Evolutionary conservation across 2,888 invertebrate genomes (phyloP), one percentile per base, ranked within the genome.

Genomic region (Ferrisia virgata): DNA sequence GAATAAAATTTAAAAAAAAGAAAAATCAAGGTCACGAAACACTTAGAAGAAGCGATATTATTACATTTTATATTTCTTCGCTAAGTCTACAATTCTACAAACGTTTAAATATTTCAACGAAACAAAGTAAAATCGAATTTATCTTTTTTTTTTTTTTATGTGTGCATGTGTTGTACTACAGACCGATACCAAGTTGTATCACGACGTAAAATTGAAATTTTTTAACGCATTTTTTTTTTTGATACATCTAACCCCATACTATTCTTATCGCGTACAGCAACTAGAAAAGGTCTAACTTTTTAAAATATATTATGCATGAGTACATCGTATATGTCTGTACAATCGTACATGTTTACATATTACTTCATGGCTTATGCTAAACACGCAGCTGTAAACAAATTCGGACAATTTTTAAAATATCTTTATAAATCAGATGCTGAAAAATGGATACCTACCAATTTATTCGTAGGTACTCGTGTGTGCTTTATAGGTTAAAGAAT

Each of bases 51-150:
- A 64, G 13, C 58, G 58, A 64, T 64, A 64, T 64, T 64, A 64
- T 64, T 25, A 47, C 47, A 25, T 64, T 64, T 64, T 28, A 25
- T 64, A 64, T 64, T 64, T 22, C 53, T 22, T 53, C 28, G 13
- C 58, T 13, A 64, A 13, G 28, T 28, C 28, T 28, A 25, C n/a
- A n/a, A n/a, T n/a, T n/a, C n/a, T 13, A 25, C 25, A 13, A 5
- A 25, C 58, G n/a, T n/a, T n/a, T n/a, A n/a, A n/a, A 64, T 64
- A 64, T 64, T 64, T 64, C 58, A 28, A 64, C 25, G 58, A 64
- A 64, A 64, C 58, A 64, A 64, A 64, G 58, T 64, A 25, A 64
- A 64, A 64, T 64, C 58, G 58, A 64, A 64, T 64, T 64, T 64
- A 25, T n/a, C 58, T 64, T 64, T 11, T 64, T 22, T 53, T 64